Evolutionary conservation across 2,888 invertebrate species (phyloP).

Genomic region (Drosophila austrosaltans): DNA sequence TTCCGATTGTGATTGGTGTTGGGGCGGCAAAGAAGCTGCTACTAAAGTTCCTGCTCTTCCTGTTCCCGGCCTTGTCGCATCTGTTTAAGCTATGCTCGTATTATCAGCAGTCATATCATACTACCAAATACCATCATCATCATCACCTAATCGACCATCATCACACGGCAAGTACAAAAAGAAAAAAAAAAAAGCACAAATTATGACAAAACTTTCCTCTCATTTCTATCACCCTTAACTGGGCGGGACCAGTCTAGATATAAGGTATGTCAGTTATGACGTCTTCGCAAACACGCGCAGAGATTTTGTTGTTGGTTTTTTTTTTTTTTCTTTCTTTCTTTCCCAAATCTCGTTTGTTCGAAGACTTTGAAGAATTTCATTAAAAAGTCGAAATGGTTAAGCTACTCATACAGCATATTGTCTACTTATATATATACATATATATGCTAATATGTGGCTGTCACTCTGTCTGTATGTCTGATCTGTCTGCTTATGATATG

Average conservation of each 20-base stretch:
- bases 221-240: slow-evolving; percentile 12
- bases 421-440: slow-evolving; percentile 8
- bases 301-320: slow-evolving; percentile 19
- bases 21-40: slow-evolving; percentile 93
- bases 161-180: slow-evolving; percentile 85
- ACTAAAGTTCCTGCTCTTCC: slow-evolving; percentile 90
- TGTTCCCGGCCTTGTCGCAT: slow-evolving; percentile 92
- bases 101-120: slow-evolving; percentile 89
- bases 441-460: slow-evolving; percentile 11
- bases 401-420: slow-evolving; percentile 15
- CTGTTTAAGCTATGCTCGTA: slow-evolving; percentile 93
- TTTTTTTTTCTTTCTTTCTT: background rate
- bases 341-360: background rate
- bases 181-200: background rate
- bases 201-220: background rate
- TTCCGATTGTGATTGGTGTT: slow-evolving; percentile 91
- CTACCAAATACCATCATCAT: slow-evolving; percentile 91
- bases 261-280: background rate
- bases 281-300: background rate
- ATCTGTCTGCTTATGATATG: slow-evolving; percentile 26
- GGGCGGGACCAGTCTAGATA: slow-evolving; percentile 22
- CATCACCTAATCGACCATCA: slow-evolving; percentile 92
- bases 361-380: slow-evolving; percentile 54
- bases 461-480: slow-evolving; percentile 33
- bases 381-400: slow-evolving; percentile 21